phyloP scores from a whole-genome alignment of 2,113 vertebrate genomes.

The Eudyptes chrysolophus region DNA sequence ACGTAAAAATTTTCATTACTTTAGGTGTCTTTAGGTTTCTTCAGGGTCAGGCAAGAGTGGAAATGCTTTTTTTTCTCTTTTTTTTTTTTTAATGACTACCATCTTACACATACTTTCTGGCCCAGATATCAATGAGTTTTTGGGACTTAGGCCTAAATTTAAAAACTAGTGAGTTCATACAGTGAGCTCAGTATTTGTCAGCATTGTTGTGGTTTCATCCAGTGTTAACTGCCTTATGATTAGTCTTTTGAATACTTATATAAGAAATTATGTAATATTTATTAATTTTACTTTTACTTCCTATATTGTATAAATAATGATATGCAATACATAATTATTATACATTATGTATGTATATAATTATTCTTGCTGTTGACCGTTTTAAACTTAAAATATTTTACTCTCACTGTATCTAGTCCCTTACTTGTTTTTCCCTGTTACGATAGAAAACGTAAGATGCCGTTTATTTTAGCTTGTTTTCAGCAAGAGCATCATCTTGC shows the following conservation, averaged over 20 bases:
- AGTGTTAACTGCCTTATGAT: neutral
- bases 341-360: neutral
- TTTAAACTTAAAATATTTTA: neutral
- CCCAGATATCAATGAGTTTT: neutral
- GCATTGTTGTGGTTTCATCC: neutral
- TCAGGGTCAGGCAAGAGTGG: neutral
- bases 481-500: neutral
- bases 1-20: neutral
- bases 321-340: neutral
- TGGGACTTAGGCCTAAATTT: neutral
- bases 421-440: neutral
- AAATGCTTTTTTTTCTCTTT: neutral
- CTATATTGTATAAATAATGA: neutral
- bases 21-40: neutral
- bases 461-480: neutral
- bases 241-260: neutral
- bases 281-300: neutral
- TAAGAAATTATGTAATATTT: neutral
- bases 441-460: rapidly evolving
- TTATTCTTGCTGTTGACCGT: neutral
- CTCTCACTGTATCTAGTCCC: neutral
- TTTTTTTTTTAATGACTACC: neutral
- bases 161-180: neutral
- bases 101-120: neutral
- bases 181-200: neutral